Evolutionary conservation across 2,888 invertebrate species (phyloP), one percentile per base, ranked within the genome.

Genomic region (Oxytorus armatus): DNA sequence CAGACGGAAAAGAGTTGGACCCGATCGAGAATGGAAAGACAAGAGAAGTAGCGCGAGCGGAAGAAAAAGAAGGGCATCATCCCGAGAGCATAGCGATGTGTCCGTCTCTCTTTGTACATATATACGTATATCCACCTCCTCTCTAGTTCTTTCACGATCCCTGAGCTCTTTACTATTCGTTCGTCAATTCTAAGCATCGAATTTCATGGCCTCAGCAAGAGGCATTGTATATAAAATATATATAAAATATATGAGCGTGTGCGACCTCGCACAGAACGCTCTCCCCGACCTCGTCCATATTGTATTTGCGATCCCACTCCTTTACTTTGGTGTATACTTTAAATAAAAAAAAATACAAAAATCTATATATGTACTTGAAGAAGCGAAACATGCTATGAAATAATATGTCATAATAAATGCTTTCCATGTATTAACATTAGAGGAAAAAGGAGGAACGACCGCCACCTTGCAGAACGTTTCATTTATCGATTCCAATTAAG

Each of bases 31-130:
- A 57, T 57, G 36, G 57, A n/a, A 42, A 47, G 44, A 47, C 29
- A 29, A 47, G 47, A 63, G 63, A 63, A 63, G 65, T 65, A 21
- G 65, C 33, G 18, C 65, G 65, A 65, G 49, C 65, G 65, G 63
- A 63, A 65, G 65, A 29, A 36, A 49, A 65, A 65, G 47, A 65
- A 49, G 65, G 65, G 65, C 36, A 65, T 65, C n/a, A n/a, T n/a
- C n/a, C 49, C 65, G 65, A 18, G 14, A 33, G 33, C 11, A 49
- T 29, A 47, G 10, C 47, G 49, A 65, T 33, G 49, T 18, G 0
- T 36, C 57, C 2, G 11, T 21, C 18, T 33, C 4, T 36, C 36
- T 18, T 11, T 4, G 8, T 16, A 55, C 1, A 25, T 8, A 16
- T 16, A 16, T 21, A 21, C 21, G 21, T n/a, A n/a, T n/a, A n/a